These are phyloP conservation scores for Lapara coniferarum DNA, from an alignment of 2,888 invertebrate species.

Conservation along the genomic window DNA sequence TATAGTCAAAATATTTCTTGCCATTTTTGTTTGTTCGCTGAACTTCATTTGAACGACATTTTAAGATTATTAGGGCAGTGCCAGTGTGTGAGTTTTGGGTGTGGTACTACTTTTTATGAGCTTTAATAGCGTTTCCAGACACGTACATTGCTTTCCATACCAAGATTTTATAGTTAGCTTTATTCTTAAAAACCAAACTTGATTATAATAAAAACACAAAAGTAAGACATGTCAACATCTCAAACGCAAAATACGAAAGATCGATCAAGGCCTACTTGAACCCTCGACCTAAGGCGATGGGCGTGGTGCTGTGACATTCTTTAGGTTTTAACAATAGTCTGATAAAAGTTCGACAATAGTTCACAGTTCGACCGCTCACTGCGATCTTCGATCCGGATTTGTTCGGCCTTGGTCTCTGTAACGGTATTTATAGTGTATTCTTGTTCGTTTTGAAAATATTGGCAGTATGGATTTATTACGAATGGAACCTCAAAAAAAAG, in stretches of 20 bases:
- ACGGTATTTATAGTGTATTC: slow-evolving; percentile 51
- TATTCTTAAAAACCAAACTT: no score
- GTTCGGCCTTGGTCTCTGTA: slow-evolving; percentile 69
- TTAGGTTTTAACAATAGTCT: slow-evolving; percentile 42
- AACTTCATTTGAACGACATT: no score
- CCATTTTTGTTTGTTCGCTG: no score
- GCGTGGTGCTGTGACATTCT: slow-evolving; percentile 76
- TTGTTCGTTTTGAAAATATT: not conserved
- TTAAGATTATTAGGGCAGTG: no score
- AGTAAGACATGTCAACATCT: not conserved
- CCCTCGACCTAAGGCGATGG: slow-evolving; percentile 38
- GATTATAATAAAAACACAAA: no score
- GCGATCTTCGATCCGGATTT: slow-evolving; percentile 72
- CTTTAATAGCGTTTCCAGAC: no score
- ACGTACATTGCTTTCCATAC: no score
- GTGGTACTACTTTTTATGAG: no score
- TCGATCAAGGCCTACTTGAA: slow-evolving; percentile 11
- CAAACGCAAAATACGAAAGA: slow-evolving; percentile 5
- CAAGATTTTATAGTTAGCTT: no score
- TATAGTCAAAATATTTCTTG: no score
- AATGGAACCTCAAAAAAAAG: no score
- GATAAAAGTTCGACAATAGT: slow-evolving; percentile 58
- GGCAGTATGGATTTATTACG: not conserved
- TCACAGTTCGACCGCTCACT: slow-evolving; percentile 78
- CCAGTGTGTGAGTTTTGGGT: no score